Base-by-base conservation (phyloP, 2,888 invertebrate genomes). In the Arctia plantaginis region DNA sequence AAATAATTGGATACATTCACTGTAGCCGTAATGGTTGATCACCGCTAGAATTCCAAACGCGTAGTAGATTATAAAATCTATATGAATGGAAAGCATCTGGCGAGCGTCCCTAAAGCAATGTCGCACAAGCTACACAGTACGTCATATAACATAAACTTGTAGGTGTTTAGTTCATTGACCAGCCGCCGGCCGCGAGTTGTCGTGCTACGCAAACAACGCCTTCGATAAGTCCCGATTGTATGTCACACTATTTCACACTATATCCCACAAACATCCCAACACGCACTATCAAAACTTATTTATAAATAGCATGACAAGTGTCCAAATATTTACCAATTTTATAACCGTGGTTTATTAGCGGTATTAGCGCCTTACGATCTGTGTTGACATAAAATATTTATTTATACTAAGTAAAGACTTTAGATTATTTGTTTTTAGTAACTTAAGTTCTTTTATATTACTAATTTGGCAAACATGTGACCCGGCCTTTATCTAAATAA, bases 161-260 rank as follows among this genome's bases (percentile, higher is more conserved):
- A 92, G 92, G 92, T 93, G 93, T 93, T 95, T 95, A 92, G 95
- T 95, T 95, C 95, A 94, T 93, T 95, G 95, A 95, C 95, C 95
- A 95, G 91, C 86, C 70, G 65, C 71, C 78, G 33, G 35, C 77
- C 87, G 86, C 83, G 87, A 87, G 87, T 86, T 89, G 92, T 90
- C 91, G 91, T 89, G 90, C 91, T 91, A 91, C 91, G 93, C 94
- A 95, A 94, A 95, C 95, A 94, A 91, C 93, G 90, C 89, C 91
- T 92, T 91, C 93, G 95, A 95, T 95, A 95, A 95, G 89, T 93
- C 6, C 90, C 90, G 93, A 94, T 93, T 93, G 91, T 93, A 88
- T 93, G 92, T 93, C 93, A 93, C 88, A 89, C 89, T 91, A 90
- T 92, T 93, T 93, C 93, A 93, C 90, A 86, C 85, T 69, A 47